phyloP scores from a whole-genome alignment of 2,113 vertebrate genomes.

The Galemys pyrenaicus region DNA sequence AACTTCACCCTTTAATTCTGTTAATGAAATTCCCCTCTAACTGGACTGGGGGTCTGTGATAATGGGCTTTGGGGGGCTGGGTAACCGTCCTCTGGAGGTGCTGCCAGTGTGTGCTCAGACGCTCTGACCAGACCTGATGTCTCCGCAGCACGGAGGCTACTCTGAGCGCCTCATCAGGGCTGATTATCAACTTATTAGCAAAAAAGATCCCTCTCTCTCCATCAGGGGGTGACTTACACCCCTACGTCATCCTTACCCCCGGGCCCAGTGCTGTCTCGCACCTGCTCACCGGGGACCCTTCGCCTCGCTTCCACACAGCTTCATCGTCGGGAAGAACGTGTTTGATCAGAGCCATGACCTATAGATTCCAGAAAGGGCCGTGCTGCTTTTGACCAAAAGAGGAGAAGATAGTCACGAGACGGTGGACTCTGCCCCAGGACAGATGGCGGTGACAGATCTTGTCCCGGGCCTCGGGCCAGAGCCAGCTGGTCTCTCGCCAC shows the following conservation, averaged over 20 bases:
- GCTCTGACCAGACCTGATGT: background rate
- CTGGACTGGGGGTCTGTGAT: background rate
- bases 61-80: background rate
- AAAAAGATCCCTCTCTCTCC: background rate
- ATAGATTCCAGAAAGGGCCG: background rate
- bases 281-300: too few species aligned
- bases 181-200: background rate
- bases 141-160: fast-evolving
- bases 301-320: background rate
- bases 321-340: background rate
- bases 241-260: background rate
- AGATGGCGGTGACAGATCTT: background rate
- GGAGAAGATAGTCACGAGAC: background rate
- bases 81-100: background rate
- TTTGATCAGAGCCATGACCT: too few species aligned
- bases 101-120: background rate
- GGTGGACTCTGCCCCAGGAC: background rate
- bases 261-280: background rate
- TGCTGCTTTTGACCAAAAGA: background rate
- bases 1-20: background rate
- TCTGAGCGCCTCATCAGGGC: background rate
- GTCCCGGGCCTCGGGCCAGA: background rate
- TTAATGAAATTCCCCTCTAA: constrained; percentile 24
- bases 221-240: background rate
- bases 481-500: background rate